Evolutionary conservation across 2,113 vertebrate genomes (phyloP).

Genomic region (Brienomyrus brachyistius): DNA sequence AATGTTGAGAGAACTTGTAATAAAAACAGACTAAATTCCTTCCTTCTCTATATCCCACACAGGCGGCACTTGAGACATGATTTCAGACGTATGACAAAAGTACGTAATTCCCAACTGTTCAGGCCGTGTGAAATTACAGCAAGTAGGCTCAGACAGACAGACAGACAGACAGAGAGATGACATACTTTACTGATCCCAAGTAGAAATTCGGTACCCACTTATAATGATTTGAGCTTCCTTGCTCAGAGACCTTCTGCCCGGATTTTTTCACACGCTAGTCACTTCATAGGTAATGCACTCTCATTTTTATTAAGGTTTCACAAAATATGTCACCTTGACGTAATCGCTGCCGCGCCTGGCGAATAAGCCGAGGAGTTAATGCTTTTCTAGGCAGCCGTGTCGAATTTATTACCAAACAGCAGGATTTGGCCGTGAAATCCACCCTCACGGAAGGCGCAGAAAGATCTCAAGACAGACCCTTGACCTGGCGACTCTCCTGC

Average conservation of each 20-base stretch:
- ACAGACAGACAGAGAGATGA: neutral
- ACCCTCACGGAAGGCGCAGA: neutral
- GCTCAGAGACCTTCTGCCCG: neutral
- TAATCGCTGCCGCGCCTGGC: neutral
- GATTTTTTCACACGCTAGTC: neutral
- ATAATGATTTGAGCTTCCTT: neutral
- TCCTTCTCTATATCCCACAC: neutral
- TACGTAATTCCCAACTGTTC: neutral
- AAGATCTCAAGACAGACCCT: neutral
- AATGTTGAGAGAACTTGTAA: neutral
- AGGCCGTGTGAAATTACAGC: neutral
- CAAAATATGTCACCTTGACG: conserved; percentile 8
- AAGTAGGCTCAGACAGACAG: neutral
- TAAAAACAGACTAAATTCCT: neutral
- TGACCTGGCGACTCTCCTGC: neutral
- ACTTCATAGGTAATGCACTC: neutral
- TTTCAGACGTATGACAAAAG: neutral
- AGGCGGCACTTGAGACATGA: neutral
- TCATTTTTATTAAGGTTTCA: neutral
- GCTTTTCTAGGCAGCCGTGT: neutral
- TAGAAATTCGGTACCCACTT: neutral
- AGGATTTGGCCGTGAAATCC: neutral
- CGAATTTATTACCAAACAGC: neutral
- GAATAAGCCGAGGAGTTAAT: neutral
- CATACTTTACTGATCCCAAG: neutral